Evolutionary conservation across 2,888 invertebrate species (phyloP), one percentile per base, ranked within the genome.

Genomic region (Brachypalpus laphriformis): DNA sequence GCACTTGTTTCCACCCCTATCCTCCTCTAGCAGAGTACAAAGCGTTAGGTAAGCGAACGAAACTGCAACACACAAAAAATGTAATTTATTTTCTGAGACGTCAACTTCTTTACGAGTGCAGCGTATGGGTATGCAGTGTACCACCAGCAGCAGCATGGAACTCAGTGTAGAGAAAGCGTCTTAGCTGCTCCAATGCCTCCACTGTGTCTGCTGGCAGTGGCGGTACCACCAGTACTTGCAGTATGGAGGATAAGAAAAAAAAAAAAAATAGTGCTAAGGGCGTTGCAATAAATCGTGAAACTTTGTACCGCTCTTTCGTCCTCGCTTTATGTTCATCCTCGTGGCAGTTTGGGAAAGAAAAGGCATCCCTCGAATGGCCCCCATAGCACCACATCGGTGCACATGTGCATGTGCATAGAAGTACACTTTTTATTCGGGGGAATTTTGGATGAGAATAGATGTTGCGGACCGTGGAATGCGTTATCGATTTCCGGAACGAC

Each of bases 41-140:
- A 68, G 78, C 63, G 56, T 78, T 78, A 68, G 72, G 74, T 83
- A 68, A 82, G 66, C 82, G 78, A 74, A 70, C 51, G 37, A 78
- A 83, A 75, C 56, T 71, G 82, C 82, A 82, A 82, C 83, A 83
- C 59, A 70, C 20, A 74, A 74, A 80, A 76, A 80, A 63, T 70
- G 85, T 85, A 85, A 85, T 85, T 85, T 85, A 85, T 85, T 85
- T 76, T 81, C 81, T 81, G 28, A 75, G 85, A 81, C 85, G 85
- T 85, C 85, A 85, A 85, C 81, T 81, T 85, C 85, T 85, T 85
- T 75, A 85, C 80, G 81, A 85, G 81, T 68, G 75, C 59, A 71
- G 37, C 65, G 65, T 22, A 83, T 75, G 65, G 71, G 76, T 70
- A 77, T 83, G 59, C 74, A 75, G 40, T 47, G 34, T 47, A 65